phyloP scores from a whole-genome alignment of 2,797 vertebrate species.

The Scolopax rusticola region DNA sequence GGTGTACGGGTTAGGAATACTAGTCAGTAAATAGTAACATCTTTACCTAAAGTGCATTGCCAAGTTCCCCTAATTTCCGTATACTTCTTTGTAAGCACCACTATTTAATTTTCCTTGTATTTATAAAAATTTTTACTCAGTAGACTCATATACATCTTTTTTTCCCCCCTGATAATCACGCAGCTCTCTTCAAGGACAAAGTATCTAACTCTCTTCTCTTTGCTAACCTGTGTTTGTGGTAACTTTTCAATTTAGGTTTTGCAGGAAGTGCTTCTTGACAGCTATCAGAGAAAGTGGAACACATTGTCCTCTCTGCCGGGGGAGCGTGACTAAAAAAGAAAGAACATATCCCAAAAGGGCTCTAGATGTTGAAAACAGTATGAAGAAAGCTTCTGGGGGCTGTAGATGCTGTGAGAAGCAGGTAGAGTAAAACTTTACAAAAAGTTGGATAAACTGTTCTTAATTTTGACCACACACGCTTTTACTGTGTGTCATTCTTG shows the following conservation, averaged over 20 bases:
- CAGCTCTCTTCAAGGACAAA: neutral
- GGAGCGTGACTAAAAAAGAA: conserved; percentile 82
- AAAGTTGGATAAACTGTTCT: neutral
- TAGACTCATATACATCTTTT: accelerated
- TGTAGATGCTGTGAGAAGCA: conserved; percentile 85
- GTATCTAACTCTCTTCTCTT: neutral
- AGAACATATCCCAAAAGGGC: conserved; percentile 82
- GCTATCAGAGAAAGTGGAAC: conserved; percentile 84
- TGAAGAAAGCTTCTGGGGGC: conserved; percentile 82
- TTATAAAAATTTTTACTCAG: neutral
- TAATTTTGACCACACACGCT: neutral
- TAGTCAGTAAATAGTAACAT: neutral
- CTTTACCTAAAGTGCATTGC: neutral
- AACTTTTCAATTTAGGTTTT: conserved; percentile 82
- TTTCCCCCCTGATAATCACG: neutral
- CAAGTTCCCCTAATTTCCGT: neutral
- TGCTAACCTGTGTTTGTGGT: conserved; percentile 68
- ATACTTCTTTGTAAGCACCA: neutral
- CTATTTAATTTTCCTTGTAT: neutral
- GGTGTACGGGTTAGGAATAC: neutral
- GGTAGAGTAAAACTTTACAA: conserved; percentile 75
- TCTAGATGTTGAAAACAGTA: conserved; percentile 83
- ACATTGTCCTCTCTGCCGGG: conserved; percentile 85
- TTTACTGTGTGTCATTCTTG: neutral
- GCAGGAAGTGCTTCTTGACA: conserved; percentile 85